Evolutionary conservation across 2,113 vertebrate species (phyloP).

Genomic region (Urocolius indicus): DNA sequence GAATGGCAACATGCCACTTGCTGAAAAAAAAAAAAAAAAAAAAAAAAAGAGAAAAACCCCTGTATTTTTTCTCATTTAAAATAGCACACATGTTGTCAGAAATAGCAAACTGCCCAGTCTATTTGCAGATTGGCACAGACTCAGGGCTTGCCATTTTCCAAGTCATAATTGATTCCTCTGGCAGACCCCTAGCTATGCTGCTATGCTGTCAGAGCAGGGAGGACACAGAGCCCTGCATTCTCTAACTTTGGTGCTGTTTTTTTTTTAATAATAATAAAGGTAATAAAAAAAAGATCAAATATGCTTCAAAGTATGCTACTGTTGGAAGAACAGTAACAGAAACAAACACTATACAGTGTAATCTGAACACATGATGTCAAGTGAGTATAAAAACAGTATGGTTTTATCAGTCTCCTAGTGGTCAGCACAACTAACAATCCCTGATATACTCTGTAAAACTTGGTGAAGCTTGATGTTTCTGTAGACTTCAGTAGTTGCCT

Average conservation of each 20-base stretch:
- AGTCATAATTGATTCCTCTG: background rate
- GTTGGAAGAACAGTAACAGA: background rate
- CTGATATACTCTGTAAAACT: background rate
- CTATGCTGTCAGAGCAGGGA: background rate
- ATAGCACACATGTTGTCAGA: background rate
- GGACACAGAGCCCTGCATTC: background rate
- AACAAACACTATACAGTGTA: fast-evolving
- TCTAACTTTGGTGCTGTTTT: background rate
- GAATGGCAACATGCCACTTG: background rate
- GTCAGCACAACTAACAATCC: background rate
- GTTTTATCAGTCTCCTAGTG: background rate
- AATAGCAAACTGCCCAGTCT: background rate
- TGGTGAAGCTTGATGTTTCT: background rate
- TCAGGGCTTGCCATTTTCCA: background rate
- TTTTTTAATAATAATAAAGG: background rate
- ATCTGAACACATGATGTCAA: background rate
- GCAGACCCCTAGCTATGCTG: background rate
- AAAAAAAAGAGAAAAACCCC: background rate
- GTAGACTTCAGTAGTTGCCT: fast-evolving
- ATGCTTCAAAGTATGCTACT: background rate
- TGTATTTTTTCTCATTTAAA: background rate
- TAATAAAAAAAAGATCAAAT: background rate
- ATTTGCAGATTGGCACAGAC: background rate
- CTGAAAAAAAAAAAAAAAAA: background rate
- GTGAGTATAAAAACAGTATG: fast-evolving